Evolutionary conservation across 2,888 invertebrate genomes (phyloP), one percentile per base, ranked within the genome.

Genomic region (Drosophila affinis): DNA sequence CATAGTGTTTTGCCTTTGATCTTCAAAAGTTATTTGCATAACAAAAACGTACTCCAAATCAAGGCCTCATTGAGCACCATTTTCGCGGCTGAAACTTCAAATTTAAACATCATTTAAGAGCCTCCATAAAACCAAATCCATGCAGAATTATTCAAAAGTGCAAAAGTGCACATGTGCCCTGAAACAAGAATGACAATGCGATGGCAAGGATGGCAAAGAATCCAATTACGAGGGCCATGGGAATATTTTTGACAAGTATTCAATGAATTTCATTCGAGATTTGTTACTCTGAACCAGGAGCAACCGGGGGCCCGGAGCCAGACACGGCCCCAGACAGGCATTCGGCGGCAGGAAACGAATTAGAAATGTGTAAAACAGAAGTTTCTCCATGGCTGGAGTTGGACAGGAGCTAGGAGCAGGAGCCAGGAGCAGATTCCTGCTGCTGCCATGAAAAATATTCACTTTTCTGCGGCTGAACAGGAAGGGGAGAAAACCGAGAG

Each of bases 301-400:
- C 45, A 52, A 29, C 51, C 45, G 61, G 24, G 61, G 24, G n/a
- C 71, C 45, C 34, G 58, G 56, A 55, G 47, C 51, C 45, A 49
- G 75, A 47, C 63, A 45, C 27, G 24, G 18, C 32, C 10, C 47
- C 60, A 57, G 24, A 34, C 59, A 58, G 54, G 46, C 55, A 52
- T 53, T 53, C 60, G 34, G 51, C 47, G 56, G 54, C 45, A 63
- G 62, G 72, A 79, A 86, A 81, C 77, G 87, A 87, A 88, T 85
- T 87, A 87, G 87, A 86, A 87, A 81, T 88, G 87, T 82, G 80
- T 85, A 77, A 87, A 86, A 87, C 88, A 86, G 81, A 87, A 86
- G 88, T 88, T 85, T 78, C 81, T 78, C 77, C 78, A 72, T 77
- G 68, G 86, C 76, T 49, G 39, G 81, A 81, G 81, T 75, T 77